Evolutionary conservation across 1,140 invertebrate genomes (phyloP).

Genomic region (Scylla paramamosain): DNA sequence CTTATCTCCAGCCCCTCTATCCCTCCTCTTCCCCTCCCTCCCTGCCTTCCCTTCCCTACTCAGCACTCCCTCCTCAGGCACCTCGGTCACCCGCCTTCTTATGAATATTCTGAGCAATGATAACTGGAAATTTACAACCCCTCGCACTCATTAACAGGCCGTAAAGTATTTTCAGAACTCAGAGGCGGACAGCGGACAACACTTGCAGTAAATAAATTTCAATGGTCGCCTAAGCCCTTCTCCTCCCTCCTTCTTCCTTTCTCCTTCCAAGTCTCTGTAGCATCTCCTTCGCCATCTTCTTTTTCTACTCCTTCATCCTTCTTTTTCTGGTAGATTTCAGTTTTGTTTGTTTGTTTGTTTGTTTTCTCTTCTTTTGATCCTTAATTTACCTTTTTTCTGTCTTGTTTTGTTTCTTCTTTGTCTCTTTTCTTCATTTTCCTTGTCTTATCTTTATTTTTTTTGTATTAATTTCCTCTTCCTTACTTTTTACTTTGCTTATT

Average conservation of each 20-base stretch:
- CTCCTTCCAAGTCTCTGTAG: background rate
- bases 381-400: background rate
- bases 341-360: background rate
- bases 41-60: background rate
- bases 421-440: too few relatives aligned
- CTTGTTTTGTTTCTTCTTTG: background rate
- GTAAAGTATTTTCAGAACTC: constrained; percentile 22
- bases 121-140: constrained; percentile 45
- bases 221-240: background rate
- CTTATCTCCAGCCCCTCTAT: background rate
- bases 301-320: too few relatives aligned
- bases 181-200: constrained; percentile 28
- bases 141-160: constrained; percentile 37
- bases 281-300: too few relatives aligned
- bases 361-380: background rate
- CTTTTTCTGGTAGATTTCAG: too few relatives aligned
- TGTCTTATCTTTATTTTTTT: too few relatives aligned
- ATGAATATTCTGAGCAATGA: constrained; percentile 59
- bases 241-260: background rate
- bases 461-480: too few relatives aligned
- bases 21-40: background rate
- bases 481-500: too few relatives aligned
- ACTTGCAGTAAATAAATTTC: constrained; percentile 57
- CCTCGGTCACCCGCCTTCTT: constrained; percentile 16
- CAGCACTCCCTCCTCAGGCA: background rate